These are phyloP conservation scores for Ornithoptera priamus DNA, from an alignment of 2,888 invertebrate genomes.

Conservation along the genomic window DNA sequence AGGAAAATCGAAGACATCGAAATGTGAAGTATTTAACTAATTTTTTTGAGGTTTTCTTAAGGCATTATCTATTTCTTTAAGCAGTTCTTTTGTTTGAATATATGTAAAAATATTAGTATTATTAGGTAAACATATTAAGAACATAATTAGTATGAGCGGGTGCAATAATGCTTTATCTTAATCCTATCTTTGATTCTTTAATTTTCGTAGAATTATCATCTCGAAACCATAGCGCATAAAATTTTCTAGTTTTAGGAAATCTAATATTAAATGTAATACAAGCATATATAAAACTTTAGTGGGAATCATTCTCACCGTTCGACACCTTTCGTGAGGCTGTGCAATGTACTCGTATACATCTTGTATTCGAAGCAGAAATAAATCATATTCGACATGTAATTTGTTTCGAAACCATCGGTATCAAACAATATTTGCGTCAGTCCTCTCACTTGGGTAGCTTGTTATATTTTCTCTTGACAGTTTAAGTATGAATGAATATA, in stretches of 20 bases:
- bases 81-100: too few species aligned
- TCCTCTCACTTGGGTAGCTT: background rate
- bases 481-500: background rate
- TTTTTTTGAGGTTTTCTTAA: too few species aligned
- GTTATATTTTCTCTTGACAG: background rate
- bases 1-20: too few species aligned
- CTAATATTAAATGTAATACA: background rate
- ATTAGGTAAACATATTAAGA: too few species aligned
- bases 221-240: background rate
- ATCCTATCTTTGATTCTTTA: background rate
- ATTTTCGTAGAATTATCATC: background rate
- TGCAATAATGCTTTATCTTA: background rate
- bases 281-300: background rate
- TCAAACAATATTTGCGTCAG: conserved; percentile 4
- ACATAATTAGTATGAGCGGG: too few species aligned
- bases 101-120: too few species aligned
- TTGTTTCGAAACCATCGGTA: conserved; percentile 6
- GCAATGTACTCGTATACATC: background rate
- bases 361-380: conserved; percentile 1
- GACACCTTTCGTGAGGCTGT: background rate
- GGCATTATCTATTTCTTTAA: too few species aligned
- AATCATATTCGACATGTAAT: conserved; percentile 7
- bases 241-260: background rate
- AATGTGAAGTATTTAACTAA: too few species aligned
- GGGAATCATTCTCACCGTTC: background rate